These are phyloP conservation scores for Drosophila subquinaria DNA, from an alignment of 2,888 invertebrate species.

Conservation along the genomic window DNA sequence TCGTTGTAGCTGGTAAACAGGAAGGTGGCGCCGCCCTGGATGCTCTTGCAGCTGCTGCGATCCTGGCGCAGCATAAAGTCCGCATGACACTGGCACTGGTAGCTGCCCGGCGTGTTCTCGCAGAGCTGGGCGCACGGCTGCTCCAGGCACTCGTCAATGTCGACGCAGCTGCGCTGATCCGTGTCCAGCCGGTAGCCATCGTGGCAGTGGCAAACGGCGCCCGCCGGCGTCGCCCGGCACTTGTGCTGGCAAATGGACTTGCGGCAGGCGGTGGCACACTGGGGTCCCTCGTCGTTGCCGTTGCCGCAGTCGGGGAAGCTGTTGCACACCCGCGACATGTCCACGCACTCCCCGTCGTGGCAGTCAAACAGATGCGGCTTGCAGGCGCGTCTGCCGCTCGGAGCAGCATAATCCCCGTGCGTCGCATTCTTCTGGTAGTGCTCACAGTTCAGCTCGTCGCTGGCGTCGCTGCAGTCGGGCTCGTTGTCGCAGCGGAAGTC, in stretches of 20 bases:
- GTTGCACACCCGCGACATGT: conserved; percentile 89
- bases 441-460: conserved; percentile 89
- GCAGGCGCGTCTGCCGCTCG: conserved; percentile 66
- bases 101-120: conserved; percentile 83
- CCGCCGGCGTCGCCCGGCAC: conserved; percentile 89
- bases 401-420: not conserved
- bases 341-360: conserved; percentile 89
- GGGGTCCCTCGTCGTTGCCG: conserved; percentile 89
- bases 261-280: conserved; percentile 87
- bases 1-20: conserved; percentile 87
- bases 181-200: conserved; percentile 87
- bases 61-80: conserved; percentile 87
- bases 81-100: conserved; percentile 83
- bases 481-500: conserved; percentile 88
- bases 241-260: conserved; percentile 86
- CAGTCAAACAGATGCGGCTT: conserved; percentile 86
- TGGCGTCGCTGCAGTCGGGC: conserved; percentile 90
- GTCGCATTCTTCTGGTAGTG: conserved; percentile 55
- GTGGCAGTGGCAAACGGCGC: conserved; percentile 89
- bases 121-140: conserved; percentile 88
- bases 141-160: conserved; percentile 90
- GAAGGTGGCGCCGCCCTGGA: conserved; percentile 87
- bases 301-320: conserved; percentile 88
- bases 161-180: conserved; percentile 88
- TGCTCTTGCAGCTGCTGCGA: conserved; percentile 89